Evolutionary conservation across 2,797 vertebrate genomes (phyloP), one percentile per base, ranked within the genome.

Genomic region (Babyrousa celebensis): DNA sequence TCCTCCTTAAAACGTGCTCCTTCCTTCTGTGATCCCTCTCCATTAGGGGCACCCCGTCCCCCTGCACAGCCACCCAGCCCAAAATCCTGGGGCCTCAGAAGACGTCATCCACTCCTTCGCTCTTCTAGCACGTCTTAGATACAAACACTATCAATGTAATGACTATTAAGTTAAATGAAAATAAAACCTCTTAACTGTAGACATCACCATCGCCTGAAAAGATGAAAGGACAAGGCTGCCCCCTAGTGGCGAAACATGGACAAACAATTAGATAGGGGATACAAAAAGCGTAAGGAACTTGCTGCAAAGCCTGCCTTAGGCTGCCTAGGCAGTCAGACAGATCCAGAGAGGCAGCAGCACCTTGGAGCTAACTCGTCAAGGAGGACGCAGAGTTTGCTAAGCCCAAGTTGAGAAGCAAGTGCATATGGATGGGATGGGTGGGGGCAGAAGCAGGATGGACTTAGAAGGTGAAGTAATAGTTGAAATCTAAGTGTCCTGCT

Each of bases 231-330:
- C 32, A 52, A 36, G 16, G 63, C 60, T 97, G 96, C 96, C 97
- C 96, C 89, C 97, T 97, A 77, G 85, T 95, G 97, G 94, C 25
- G 1, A 91, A 84, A 85, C 1, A 25, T 18, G 90, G 27, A 74
- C 12, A 91, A 75, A 58, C 65, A 96, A 32, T 11, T 25, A 43
- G 5, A 40, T 83, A 40, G 4, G 27, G 65, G 54, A 91, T 48
- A 60, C 68, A 58, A 54, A 54, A 94, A 80, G 29, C 40, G 17
- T 4, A 29, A 91, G 52, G 52, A 15, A 60, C 18, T 67, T 60
- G 40, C 60, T 74, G 32, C 54, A 87, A 94, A 79, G 84, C 5
- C 9, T 54, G 62, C 85, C 32, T 71, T 32, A 71, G 52, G 20
- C 25, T n/a, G 12, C 32, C 65, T 74, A 32, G 8, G 48, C 21